Evolutionary conservation across 2,113 vertebrate genomes (phyloP).

Genomic region (Coptodon rendalli): DNA sequence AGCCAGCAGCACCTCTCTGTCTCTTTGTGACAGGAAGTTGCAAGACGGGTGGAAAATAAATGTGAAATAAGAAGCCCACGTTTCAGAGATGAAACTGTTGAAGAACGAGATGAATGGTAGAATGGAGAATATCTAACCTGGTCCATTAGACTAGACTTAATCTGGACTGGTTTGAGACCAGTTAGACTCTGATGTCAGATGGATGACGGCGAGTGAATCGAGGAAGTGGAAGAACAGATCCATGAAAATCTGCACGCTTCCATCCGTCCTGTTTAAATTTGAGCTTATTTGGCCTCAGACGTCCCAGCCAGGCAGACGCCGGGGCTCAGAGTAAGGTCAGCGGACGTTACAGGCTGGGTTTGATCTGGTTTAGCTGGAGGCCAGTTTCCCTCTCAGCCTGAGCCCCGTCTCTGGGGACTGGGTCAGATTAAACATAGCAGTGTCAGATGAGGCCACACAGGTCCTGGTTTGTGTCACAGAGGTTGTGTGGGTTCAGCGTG

Average conservation of each 20-base stretch:
- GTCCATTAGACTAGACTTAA: neutral
- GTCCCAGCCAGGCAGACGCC: neutral
- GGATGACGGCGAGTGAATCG: neutral
- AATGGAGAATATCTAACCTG: neutral
- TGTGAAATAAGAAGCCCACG: neutral
- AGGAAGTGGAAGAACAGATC: neutral
- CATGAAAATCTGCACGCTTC: neutral
- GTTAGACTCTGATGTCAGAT: neutral
- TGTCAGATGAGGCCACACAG: neutral
- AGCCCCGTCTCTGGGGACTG: neutral
- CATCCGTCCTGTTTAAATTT: neutral
- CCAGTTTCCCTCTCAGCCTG: neutral
- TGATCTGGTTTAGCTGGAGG: neutral
- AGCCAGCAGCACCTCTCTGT: neutral
- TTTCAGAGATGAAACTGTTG: neutral
- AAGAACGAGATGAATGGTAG: neutral
- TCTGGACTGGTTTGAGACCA: neutral
- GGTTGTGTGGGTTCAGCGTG: rapidly evolving
- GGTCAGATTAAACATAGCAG: neutral
- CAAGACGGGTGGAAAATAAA: neutral
- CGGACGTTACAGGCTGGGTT: neutral
- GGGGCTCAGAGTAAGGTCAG: neutral
- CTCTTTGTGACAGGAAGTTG: neutral
- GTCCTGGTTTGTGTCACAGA: neutral
- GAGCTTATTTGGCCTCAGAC: neutral